Percentiles rank a stretch among this genome's conserved stretches.
phyloP scores from a whole-genome alignment of 2,888 invertebrate genomes.

The Ommatoiulus sabulosus region DNA sequence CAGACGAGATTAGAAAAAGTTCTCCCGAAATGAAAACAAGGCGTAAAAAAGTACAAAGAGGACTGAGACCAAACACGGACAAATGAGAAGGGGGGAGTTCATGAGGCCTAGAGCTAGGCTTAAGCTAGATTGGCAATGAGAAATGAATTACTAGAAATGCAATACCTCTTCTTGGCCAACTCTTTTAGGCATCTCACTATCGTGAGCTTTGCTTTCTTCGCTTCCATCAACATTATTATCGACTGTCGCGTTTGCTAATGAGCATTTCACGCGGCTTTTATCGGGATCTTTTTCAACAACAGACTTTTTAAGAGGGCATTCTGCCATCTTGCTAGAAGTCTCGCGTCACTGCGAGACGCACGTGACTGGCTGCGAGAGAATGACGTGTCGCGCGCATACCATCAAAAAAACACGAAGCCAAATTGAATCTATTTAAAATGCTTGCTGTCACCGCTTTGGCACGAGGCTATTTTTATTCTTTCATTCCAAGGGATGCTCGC shows the following conservation, averaged over 20 bases:
- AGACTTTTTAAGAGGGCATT: conserved; percentile 41
- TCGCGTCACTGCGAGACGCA: background rate
- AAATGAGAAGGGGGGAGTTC: background rate
- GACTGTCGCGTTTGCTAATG: background rate
- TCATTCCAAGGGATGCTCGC: no score
- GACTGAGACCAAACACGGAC: background rate
- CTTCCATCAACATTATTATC: conserved; percentile 12
- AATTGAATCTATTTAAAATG: background rate
- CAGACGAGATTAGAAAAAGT: background rate
- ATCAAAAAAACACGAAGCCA: background rate
- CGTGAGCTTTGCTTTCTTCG: conserved; percentile 13
- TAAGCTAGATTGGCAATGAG: background rate
- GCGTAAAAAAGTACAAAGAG: background rate
- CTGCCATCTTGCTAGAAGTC: conserved; percentile 48
- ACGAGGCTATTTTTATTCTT: background rate
- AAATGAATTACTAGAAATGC: background rate
- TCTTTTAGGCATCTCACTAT: background rate
- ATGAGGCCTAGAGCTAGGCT: conserved; percentile 25
- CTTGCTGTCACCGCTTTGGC: no score
- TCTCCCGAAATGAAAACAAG: background rate
- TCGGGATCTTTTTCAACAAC: conserved; percentile 53
- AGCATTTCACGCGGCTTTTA: conserved; percentile 50
- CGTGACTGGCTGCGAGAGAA: background rate
- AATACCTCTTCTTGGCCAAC: conserved; percentile 28
- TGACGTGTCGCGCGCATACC: background rate